Base-by-base conservation (phyloP, 2,797 vertebrate species). In the Fundulus diaphanus region DNA sequence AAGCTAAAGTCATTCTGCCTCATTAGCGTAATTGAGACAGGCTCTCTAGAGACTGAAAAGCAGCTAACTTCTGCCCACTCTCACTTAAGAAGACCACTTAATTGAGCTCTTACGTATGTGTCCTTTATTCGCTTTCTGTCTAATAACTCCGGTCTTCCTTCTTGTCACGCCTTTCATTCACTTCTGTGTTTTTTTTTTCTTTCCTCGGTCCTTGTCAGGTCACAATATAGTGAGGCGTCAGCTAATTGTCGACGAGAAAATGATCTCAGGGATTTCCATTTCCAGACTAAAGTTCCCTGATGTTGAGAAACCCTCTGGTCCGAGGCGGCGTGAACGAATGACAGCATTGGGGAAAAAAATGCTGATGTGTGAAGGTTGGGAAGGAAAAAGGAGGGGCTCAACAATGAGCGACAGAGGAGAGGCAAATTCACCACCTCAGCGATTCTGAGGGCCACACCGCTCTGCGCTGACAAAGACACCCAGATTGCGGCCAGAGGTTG, bases 21-120 rank as follows among this genome's bases (percentile, higher is more conserved):
- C 92, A 93, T 94, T 93, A 94, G 89, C 88, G 88, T 93, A 93
- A 94, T 91, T 92, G 90, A 94, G 93, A 94, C 82, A 85, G 90
- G 89, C 87, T 89, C 91, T 91, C 87, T 79, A 29, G 81, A 91
- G 92, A 94, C 87, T 91, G 87, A 91, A 92, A 90, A 91, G 87
- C 88, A 83, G 82, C 85, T 86, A 92, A 89, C 90, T 86, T 87
- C 90, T 87, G 85, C 74, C 85, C 87, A 90, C 88, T 92, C 82
- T 37, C 72, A 72, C 89, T 93, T 90, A 86, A 88, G 90, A 93
- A 93, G 87, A 91, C 71, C 87, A 89, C 90, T 93, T 93, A 87
- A 93, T 94, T 87, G 91, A 89, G 78, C 82, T 68, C 75, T 82
- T 87, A 74, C 85, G 77, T 84, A 77, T 89, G 82, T 86, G 70